Conservation (phyloP, 2,888 invertebrate species). For the Zygothrica quintamaculata region DNA sequence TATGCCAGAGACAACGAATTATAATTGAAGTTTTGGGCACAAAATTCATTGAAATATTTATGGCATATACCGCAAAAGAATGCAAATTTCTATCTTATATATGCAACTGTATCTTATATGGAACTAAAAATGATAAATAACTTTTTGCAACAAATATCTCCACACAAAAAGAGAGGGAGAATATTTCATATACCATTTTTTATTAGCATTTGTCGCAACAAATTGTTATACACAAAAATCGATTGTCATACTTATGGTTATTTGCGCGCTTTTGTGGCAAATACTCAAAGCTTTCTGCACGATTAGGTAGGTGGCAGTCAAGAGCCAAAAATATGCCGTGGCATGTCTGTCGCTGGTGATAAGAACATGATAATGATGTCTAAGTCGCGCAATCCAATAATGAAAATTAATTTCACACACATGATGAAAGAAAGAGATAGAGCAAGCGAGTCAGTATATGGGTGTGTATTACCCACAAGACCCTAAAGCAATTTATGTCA, state of each 20-base stretch:
- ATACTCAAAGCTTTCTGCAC: constrained; percentile 62
- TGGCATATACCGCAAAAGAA: too few species aligned
- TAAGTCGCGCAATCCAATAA: constrained; percentile 79
- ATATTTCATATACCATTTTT: not conserved
- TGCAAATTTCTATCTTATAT: too few species aligned
- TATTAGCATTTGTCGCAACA: constrained; percentile 6
- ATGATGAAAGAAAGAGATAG: constrained; percentile 1
- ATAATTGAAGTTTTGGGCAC: constrained; percentile 62
- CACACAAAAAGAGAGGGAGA: too few species aligned
- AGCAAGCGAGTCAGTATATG: constrained; percentile 1
- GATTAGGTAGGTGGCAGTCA: constrained; percentile 66
- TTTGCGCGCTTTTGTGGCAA: constrained; percentile 44
- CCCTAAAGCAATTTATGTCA: constrained; percentile 79
- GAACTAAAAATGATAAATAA: constrained; percentile 1
- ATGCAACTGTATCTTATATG: too few species aligned
- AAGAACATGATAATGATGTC: constrained; percentile 79
- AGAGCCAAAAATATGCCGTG: constrained; percentile 43
- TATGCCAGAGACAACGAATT: constrained; percentile 50
- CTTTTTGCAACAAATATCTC: not conserved
- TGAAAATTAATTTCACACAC: constrained; percentile 74
- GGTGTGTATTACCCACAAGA: constrained; percentile 38
- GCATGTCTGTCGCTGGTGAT: constrained; percentile 57
- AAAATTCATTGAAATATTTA: too few species aligned
- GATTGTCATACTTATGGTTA: constrained; percentile 57
- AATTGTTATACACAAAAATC: constrained; percentile 51